phyloP scores from a whole-genome alignment of 35 echinoderm and acorn worm species.

The Lytechinus pictus region DNA sequence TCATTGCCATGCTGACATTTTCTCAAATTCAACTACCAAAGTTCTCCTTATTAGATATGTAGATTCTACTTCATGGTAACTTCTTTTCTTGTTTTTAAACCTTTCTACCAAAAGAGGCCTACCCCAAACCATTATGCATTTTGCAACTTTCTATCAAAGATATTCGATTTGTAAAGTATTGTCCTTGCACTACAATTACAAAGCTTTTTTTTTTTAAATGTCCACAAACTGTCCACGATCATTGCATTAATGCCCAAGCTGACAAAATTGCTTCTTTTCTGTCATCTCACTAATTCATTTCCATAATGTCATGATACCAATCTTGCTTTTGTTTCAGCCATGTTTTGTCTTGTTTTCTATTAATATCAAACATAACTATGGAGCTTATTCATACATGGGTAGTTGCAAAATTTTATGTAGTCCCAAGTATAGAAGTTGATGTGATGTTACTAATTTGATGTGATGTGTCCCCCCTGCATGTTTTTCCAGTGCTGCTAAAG shows the following conservation, averaged over 20 bases:
- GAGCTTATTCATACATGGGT: background rate
- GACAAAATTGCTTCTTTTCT: background rate
- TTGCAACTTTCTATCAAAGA: background rate
- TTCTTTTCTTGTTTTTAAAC: too few species aligned
- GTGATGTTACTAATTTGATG: constrained; percentile 13
- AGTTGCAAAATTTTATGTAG: background rate
- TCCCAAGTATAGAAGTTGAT: background rate
- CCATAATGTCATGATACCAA: background rate
- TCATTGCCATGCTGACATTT: too few species aligned
- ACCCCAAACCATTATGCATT: background rate
- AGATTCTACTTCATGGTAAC: too few species aligned
- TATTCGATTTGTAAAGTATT: background rate
- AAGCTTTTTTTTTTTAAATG: background rate
- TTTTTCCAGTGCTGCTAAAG: constrained; percentile 54
- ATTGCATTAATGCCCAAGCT: background rate
- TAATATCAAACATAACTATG: background rate
- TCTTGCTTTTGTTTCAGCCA: background rate
- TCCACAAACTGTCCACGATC: background rate
- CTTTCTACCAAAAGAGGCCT: background rate
- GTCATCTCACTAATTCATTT: background rate
- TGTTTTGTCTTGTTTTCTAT: background rate
- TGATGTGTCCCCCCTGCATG: constrained; percentile 30
- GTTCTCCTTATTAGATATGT: too few species aligned
- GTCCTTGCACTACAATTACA: background rate
- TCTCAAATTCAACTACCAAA: too few species aligned